Conservation (phyloP, 1,140 invertebrate species). For the Drosophila grimshawi region DNA sequence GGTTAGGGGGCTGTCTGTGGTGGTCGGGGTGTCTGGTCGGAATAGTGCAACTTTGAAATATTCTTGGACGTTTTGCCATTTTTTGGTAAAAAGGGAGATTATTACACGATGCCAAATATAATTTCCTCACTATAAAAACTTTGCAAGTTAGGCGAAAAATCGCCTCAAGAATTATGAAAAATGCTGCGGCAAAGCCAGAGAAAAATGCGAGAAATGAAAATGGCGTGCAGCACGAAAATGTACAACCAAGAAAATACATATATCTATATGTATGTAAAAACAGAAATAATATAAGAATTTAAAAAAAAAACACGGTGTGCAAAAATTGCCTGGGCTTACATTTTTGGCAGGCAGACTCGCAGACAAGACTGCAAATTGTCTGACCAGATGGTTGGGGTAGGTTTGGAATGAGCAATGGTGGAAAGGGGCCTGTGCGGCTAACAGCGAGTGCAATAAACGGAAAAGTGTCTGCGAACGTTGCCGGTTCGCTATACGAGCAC, state of each 20-base stretch:
- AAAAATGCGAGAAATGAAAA: slow-evolving; percentile 60
- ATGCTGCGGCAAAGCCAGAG: slow-evolving; percentile 63
- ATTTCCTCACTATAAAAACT: slow-evolving; percentile 73
- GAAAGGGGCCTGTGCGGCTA: not conserved
- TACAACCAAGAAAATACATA: slow-evolving; percentile 42
- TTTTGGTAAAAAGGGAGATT: slow-evolving; percentile 71
- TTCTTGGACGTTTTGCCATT: slow-evolving; percentile 28
- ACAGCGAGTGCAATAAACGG: slow-evolving; percentile 73
- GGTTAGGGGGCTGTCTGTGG: not conserved
- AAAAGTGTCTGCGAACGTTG: slow-evolving; percentile 65
- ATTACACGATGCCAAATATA: slow-evolving; percentile 77
- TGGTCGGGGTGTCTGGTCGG: slow-evolving; percentile 20
- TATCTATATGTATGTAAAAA: slow-evolving; percentile 9
- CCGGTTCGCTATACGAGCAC: slow-evolving; percentile 29
- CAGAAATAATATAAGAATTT: slow-evolving; percentile 20
- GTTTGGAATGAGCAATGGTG: not conserved
- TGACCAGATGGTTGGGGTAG: slow-evolving; percentile 52
- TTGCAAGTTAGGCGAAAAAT: slow-evolving; percentile 58
- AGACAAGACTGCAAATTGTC: slow-evolving; percentile 80
- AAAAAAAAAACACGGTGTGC: slow-evolving; percentile 52
- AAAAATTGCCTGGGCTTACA: slow-evolving; percentile 74
- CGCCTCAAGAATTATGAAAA: slow-evolving; percentile 82
- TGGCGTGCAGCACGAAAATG: slow-evolving; percentile 81
- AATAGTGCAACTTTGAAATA: slow-evolving; percentile 79
- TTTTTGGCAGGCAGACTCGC: slow-evolving; percentile 62